Percentiles rank a stretch among this genome's conserved stretches.
Conservation (phyloP, 2,113 vertebrate species). For the Barbus barbus region DNA sequence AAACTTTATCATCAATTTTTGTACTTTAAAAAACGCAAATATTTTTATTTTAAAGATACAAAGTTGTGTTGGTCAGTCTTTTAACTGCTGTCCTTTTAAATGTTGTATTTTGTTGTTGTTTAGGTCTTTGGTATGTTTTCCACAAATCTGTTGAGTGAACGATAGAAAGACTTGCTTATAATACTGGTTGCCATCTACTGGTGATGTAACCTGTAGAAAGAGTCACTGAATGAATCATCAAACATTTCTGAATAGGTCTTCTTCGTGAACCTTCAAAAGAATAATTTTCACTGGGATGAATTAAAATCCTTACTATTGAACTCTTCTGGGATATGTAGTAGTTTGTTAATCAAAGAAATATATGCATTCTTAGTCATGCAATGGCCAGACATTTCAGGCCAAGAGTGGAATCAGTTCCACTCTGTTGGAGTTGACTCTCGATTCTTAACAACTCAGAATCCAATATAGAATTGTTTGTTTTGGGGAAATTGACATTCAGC, state of each 20-base stretch:
- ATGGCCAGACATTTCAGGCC: background rate
- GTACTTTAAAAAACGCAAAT: no score
- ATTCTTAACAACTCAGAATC: no score
- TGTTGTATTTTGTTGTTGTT: background rate
- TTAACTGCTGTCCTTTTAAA: background rate
- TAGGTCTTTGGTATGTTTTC: background rate
- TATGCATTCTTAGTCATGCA: background rate
- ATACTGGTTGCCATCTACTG: background rate
- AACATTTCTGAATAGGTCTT: background rate
- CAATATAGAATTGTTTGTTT: no score
- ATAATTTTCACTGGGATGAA: background rate
- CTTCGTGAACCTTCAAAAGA: background rate
- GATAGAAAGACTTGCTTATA: background rate
- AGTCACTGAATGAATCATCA: background rate
- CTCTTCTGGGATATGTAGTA: background rate
- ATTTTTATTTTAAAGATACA: no score
- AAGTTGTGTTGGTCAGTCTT: no score
- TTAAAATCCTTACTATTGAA: background rate
- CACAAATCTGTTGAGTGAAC: background rate
- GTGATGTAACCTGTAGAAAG: background rate
- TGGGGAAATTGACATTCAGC: no score
- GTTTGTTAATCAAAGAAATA: background rate
- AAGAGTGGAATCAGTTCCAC: background rate
- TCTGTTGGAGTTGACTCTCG: background rate
- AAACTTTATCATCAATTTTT: background rate